Evolutionary conservation across 2,888 invertebrate species (phyloP), one percentile per base, ranked within the genome.

Genomic region (Ophion ellenae): DNA sequence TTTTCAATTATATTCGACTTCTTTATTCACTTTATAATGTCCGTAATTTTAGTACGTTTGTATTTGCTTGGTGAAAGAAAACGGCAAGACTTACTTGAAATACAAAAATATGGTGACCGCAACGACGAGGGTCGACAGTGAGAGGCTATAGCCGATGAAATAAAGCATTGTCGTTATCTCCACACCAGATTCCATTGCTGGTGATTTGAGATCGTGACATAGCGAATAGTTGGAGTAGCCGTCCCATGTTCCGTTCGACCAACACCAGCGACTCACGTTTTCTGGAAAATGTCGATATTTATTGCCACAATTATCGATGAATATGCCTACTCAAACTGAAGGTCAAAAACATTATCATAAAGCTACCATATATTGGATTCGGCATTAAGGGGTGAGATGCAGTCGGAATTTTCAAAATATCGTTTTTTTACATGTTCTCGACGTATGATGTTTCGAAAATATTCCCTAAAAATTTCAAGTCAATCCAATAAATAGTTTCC

Each of bases 81-180:
- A n/a, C 11, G 40, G 14, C 9, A 5, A 40, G 40, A 96, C 97
- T 97, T 95, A 98, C 98, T 98, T 98, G 95, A 97, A 98, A 94
- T 97, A 97, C 86, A 97, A 95, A 94, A 98, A 98, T 89, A 98
- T 98, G 94, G 96, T 96, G 89, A 98, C 96, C 40, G 98, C 98
- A 83, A 98, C 95, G 70, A 97, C 95, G 81, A 98, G 96, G 14
- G 97, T 97, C 74, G 97, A 96, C 77, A 98, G 95, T 89, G 98
- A 98, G 89, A 98, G 95, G 81, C 97, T 96, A 95, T 98, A 98
- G 53, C 98, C 98, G 87, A 96, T 95, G 92, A 97, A 96, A 95
- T 98, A 98, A 89, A 98, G 96, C 90, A 96, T 96, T 81, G 97
- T 96, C 84, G 97, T 96, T 88, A 97, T 95, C 92, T 97, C 97